Evolutionary conservation across 2,888 invertebrate species (phyloP).

Genomic region (Thecophora atra): DNA sequence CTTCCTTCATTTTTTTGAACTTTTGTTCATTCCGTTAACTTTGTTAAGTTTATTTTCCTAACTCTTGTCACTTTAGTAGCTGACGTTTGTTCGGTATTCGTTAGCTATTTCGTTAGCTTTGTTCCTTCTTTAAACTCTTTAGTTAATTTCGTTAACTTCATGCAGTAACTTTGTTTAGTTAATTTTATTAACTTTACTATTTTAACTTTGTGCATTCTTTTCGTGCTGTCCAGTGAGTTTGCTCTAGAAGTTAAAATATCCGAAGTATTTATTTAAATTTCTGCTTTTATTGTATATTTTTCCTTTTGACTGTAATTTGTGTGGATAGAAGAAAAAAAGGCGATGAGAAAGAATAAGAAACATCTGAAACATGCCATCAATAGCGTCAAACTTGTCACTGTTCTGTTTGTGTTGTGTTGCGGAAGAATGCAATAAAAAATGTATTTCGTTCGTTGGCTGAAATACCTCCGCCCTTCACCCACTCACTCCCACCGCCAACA

Average conservation of each 20-base stretch:
- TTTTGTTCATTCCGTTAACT: no score
- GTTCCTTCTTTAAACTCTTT: no score
- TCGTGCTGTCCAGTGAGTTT: no score
- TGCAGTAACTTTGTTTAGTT: no score
- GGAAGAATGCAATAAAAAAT: conserved; percentile 20
- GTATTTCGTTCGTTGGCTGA: neutral
- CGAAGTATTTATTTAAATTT: conserved; percentile 11
- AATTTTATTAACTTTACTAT: no score
- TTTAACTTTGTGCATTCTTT: no score
- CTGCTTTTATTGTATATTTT: conserved; percentile 9
- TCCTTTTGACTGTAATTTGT: conserved; percentile 5
- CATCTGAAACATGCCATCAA: conserved; percentile 2
- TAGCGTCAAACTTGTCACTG: conserved; percentile 27
- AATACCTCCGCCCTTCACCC: neutral
- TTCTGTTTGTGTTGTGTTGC: neutral
- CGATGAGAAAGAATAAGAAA: neutral
- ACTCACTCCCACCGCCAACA: neutral
- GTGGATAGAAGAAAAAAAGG: neutral
- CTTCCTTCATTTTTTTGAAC: no score
- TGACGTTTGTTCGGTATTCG: no score
- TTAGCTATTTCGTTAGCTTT: no score
- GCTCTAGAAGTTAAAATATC: neutral
- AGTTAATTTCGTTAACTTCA: no score
- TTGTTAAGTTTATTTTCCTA: no score
- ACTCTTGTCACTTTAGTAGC: no score